Evolutionary conservation across 2,113 vertebrate genomes (phyloP), one percentile per base, ranked within the genome.

Genomic region (Prionailurus bengalensis): DNA sequence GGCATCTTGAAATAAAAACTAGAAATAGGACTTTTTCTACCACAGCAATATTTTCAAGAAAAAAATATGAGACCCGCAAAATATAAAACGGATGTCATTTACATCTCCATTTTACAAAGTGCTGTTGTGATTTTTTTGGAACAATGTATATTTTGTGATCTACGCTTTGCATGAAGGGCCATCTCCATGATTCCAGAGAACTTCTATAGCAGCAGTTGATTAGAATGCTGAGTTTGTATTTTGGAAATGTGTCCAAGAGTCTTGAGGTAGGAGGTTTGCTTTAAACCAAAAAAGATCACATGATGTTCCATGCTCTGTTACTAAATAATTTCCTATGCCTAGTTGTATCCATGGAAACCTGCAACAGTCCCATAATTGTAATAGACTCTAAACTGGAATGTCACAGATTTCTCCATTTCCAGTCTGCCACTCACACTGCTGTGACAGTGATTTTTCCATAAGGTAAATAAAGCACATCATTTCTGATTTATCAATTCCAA

Each of bases 61-160:
- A 94, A 55, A 94, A 55, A 5, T 39, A 29, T n/a, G 11, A 63
- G 29, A 55, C 10, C 51, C 4, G 55, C 8, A 87, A 93, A 91
- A 53, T 91, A 29, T 81, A 63, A 95, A 92, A 82, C n/a, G 31
- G 65, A 5, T 84, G 70, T 94, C n/a, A 87, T 91, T 97, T 92
- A 74, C 39, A 95, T 53, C 13, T 58, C 53, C 55, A 36, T 89
- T 91, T 93, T 86, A n/a, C 39, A 83, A 70, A 92, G 13, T 36
- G 9, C 53, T n/a, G 6, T 21, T 96, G 83, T 58, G n/a, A 78
- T 29, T 29, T 84, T 92, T 93, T 94, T 86, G 45, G 71, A 94
- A 83, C 42, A 90, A 82, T 74, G 95, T 98, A 95, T 51, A 96
- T 97, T 96, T 91, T 92, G 27, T 97, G 73, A 76, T 87, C 80